Conservation (phyloP, 2,888 invertebrate species). For the Acleris literana region DNA sequence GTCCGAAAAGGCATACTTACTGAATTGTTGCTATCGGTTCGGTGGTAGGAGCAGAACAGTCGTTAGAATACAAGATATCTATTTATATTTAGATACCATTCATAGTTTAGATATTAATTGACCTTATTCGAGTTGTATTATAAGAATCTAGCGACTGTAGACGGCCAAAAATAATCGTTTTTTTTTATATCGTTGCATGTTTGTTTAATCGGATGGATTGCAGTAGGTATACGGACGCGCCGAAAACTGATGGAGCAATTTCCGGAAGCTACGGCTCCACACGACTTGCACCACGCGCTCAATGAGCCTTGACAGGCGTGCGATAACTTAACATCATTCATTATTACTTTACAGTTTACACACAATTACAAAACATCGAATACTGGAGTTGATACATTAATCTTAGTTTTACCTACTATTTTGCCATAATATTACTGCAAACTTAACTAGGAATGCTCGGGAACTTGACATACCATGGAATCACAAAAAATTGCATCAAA, state of each 20-base stretch:
- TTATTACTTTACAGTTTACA: conserved; percentile 29
- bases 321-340: conserved; percentile 22
- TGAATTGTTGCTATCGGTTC: conserved; percentile 24
- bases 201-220: background rate
- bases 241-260: no score
- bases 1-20: no score
- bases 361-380: conserved; percentile 29
- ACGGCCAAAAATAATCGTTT: background rate
- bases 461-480: conserved; percentile 24
- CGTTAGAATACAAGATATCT: conserved; percentile 16
- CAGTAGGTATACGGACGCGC: background rate
- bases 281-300: conserved; percentile 21
- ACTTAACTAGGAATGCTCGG: conserved; percentile 30
- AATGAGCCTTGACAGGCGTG: conserved; percentile 1
- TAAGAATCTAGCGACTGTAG: conserved; percentile 25
- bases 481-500: conserved; percentile 24
- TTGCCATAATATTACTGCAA: conserved; percentile 20
- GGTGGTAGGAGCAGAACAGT: background rate
- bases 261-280: background rate
- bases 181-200: background rate
- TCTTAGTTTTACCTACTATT: conserved; percentile 32
- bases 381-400: conserved; percentile 32
- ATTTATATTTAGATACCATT: no score
- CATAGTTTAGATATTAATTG: conserved; percentile 33
- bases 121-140: conserved; percentile 29